Evolutionary conservation across 2,797 vertebrate species (phyloP), one percentile per base, ranked within the genome.

Genomic region (Nyctalus aviator): DNA sequence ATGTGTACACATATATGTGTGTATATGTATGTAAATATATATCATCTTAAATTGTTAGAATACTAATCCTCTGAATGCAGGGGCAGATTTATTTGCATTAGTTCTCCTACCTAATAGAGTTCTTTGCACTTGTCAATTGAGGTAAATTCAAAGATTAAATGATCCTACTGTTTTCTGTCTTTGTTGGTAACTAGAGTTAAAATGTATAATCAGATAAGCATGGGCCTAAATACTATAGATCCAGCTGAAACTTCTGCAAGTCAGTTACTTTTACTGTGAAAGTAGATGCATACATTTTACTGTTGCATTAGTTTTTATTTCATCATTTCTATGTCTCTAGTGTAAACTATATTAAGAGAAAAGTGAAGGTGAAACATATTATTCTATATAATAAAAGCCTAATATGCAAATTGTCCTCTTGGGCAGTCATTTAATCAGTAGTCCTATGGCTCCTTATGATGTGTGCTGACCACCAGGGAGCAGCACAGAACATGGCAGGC

Each of bases 61-160:
- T 32, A 82, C 17, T 21, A 15, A 55, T 44, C 15, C 8, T 75
- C n/a, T 57, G 21, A 91, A 3, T 59, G 72, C 25, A 77, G 18
- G 35, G 8, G 5, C 0, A 93, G 8, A 37, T n/a, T 79, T 27
- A 23, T 27, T 57, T 57, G 3, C n/a, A 50, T n/a, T 62, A 50
- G 5, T 86, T 66, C 20, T 48, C 5, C 30, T 64, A 7, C 5
- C 59, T 25, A 62, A 71, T 0, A 76, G 14, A 72, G 10, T 84
- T 20, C 8, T 86, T 53, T 68, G 18, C 18, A 72, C 17, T 35
- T 78, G 23, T 57, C 59, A 82, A 66, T 23, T 88, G 46, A 93
- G 59, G 57, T 90, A 73, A 87, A 62, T 87, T 87, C 0, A 53
- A 85, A 95, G 83, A 50, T 27, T 84, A 84, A n/a, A n/a, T 62